phyloP scores from a whole-genome alignment of 2,797 vertebrate species.

The Pseudotriccus pelzelni region DNA sequence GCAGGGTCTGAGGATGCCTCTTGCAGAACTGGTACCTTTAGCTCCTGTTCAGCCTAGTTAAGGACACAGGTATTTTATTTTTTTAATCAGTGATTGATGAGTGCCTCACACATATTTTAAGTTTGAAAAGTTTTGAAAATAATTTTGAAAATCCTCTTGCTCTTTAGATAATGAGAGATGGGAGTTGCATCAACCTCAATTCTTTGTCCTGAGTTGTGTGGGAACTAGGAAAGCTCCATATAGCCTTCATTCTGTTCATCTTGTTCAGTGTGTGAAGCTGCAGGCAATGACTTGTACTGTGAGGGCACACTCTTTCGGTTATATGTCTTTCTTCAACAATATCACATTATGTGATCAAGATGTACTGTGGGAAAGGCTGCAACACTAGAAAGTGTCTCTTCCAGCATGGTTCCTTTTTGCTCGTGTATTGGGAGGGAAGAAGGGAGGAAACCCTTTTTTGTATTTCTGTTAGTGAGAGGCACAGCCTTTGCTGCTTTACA shows the following conservation, averaged over 20 bases:
- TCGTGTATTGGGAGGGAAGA: background rate
- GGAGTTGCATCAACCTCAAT: background rate
- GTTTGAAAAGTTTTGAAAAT: background rate
- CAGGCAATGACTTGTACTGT: background rate
- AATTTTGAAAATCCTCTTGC: background rate
- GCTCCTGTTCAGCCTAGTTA: background rate
- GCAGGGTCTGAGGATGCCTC: background rate
- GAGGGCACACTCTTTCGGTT: background rate
- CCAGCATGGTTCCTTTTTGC: background rate
- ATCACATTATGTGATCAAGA: background rate
- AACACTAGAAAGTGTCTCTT: background rate
- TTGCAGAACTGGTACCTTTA: background rate
- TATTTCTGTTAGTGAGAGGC: background rate
- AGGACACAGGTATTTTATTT: background rate
- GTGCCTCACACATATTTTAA: background rate
- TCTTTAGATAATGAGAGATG: background rate
- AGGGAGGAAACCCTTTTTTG: background rate
- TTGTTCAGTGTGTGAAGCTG: background rate
- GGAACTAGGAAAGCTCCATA: background rate
- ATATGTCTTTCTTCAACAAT: background rate
- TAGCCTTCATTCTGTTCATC: background rate
- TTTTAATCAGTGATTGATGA: background rate
- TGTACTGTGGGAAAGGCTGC: background rate
- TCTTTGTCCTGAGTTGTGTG: background rate
- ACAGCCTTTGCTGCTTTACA: background rate